Percentiles rank a stretch among this genome's conserved stretches.
These are phyloP conservation scores for Oreochromis niloticus DNA, from an alignment of 2,113 vertebrate genomes.

Conservation along the genomic window DNA sequence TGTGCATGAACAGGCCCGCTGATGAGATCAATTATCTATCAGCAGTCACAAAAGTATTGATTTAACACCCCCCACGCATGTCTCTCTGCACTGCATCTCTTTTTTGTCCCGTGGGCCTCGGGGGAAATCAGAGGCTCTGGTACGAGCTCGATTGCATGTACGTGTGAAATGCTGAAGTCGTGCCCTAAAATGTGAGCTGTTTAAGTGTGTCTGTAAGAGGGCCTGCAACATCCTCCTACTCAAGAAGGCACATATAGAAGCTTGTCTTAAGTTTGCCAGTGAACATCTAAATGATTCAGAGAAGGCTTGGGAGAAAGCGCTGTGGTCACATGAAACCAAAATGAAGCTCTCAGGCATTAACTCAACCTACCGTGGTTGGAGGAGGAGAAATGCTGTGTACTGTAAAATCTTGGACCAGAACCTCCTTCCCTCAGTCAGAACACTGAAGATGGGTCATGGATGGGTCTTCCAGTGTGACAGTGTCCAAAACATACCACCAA, in stretches of 20 bases:
- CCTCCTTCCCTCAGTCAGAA: background rate
- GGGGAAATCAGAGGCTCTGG: conserved; percentile 45
- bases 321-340: background rate
- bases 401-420: background rate
- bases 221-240: background rate
- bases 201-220: conserved; percentile 2
- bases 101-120: conserved; percentile 19
- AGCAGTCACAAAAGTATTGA: conserved; percentile 60
- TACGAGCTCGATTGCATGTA: conserved; percentile 24
- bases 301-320: background rate
- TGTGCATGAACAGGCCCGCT: conserved; percentile 54
- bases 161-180: conserved; percentile 14
- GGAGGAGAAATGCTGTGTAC: background rate
- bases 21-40: conserved; percentile 68
- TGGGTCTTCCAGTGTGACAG: background rate
- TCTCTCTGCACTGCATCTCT: conserved; percentile 6
- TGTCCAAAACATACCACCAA: background rate
- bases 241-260: background rate
- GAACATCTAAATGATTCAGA: background rate
- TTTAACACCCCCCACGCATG: conserved; percentile 9
- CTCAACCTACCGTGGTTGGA: background rate
- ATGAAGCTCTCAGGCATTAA: background rate
- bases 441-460: background rate
- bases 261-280: background rate
- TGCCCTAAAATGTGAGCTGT: conserved; percentile 30